Percentiles rank a stretch among this genome's conserved stretches.
These are phyloP conservation scores for Platerodrilus igneus DNA, from an alignment of 2,888 invertebrate species.

Conservation along the genomic window DNA sequence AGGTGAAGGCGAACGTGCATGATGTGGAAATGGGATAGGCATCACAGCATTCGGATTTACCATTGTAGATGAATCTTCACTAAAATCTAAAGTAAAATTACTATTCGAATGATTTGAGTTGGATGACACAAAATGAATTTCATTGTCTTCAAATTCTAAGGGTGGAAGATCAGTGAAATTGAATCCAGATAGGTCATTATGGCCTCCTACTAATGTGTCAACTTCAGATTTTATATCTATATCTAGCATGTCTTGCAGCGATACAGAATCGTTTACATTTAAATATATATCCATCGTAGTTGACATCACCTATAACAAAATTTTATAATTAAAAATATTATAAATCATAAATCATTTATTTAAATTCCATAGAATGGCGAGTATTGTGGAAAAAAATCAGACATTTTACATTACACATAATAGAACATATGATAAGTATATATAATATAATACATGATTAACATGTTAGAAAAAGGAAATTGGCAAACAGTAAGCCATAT, in stretches of 20 bases:
- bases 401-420: too few species aligned
- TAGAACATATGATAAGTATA: too few species aligned
- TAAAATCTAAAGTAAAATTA: slow-evolving; percentile 64
- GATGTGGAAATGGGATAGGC: slow-evolving; percentile 61
- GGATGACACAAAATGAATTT: slow-evolving; percentile 53
- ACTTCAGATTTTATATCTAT: slow-evolving; percentile 85
- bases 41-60: slow-evolving; percentile 89
- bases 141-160: slow-evolving; percentile 64
- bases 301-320: too few species aligned
- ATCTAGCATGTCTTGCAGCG: slow-evolving; percentile 86
- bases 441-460: too few species aligned
- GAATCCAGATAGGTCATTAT: slow-evolving; percentile 59
- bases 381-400: too few species aligned
- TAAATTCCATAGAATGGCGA: too few species aligned
- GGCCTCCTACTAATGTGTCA: slow-evolving; percentile 71
- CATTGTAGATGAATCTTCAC: slow-evolving; percentile 68
- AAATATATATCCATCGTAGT: slow-evolving; percentile 54
- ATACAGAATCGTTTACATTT: slow-evolving; percentile 53
- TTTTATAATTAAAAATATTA: too few species aligned
- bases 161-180: slow-evolving; percentile 61
- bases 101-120: slow-evolving; percentile 57
- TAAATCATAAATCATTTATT: too few species aligned
- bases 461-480: too few species aligned
- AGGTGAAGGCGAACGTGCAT: slow-evolving; percentile 56
- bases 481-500: too few species aligned